Evolutionary conservation across 1,140 invertebrate species (phyloP).

Genomic region (Calycopis cecrops): DNA sequence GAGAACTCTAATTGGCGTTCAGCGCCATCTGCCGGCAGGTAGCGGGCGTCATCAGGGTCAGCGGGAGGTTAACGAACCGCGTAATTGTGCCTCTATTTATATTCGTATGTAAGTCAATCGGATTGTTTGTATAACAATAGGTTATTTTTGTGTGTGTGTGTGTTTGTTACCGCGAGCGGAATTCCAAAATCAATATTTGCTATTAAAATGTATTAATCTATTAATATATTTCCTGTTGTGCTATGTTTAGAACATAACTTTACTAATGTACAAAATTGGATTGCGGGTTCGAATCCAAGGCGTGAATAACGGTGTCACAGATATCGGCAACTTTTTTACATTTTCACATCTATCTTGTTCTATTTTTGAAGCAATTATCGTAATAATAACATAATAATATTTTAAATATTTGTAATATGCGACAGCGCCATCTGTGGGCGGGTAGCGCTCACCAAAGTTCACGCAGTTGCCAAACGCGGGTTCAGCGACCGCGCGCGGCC

Average conservation of each 20-base stretch:
- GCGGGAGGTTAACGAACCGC: constrained; percentile 38
- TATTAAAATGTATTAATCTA: background rate
- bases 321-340: too few relatives aligned
- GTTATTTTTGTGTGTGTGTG: constrained; percentile 5
- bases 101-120: constrained; percentile 22
- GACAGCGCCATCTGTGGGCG: constrained; percentile 30
- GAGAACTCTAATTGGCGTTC: constrained; percentile 25
- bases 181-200: background rate
- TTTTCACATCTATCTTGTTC: too few relatives aligned
- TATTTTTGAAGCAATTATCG: too few relatives aligned
- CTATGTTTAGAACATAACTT: too few relatives aligned
- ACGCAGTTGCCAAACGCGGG: constrained; percentile 19
- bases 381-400: too few relatives aligned
- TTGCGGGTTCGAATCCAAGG: too few relatives aligned
- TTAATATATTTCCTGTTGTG: too few relatives aligned
- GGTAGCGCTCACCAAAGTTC: constrained; percentile 22
- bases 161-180: background rate
- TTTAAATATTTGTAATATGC: too few relatives aligned
- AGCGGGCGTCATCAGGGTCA: constrained; percentile 49
- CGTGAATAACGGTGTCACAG: too few relatives aligned
- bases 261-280: too few relatives aligned
- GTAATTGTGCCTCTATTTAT: constrained; percentile 38
- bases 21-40: constrained; percentile 43
- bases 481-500: constrained; percentile 34
- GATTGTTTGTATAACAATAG: constrained; percentile 20